These are phyloP conservation scores for Anguilla anguilla DNA, from an alignment of 2,797 vertebrate species.

Conservation along the genomic window DNA sequence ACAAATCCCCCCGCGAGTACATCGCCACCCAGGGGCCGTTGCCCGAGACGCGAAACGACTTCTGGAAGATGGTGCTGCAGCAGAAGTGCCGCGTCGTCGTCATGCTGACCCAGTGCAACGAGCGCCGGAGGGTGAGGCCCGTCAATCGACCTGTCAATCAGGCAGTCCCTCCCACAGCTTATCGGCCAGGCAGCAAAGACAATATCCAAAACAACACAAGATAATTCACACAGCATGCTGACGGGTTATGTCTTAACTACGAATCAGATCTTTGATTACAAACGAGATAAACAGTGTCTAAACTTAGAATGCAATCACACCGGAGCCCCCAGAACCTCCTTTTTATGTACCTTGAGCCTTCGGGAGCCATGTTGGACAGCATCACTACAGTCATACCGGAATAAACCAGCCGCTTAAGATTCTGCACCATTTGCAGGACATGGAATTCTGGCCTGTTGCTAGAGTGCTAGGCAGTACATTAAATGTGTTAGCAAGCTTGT, in stretches of 20 bases:
- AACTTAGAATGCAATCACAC: neutral
- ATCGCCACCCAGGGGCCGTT: constrained; percentile 95
- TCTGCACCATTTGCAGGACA: neutral
- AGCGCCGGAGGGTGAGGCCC: constrained; percentile 85
- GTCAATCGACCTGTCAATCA: neutral
- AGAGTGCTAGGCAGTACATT: too few relatives aligned
- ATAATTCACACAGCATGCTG: too few relatives aligned
- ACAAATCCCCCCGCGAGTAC: constrained; percentile 86
- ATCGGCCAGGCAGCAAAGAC: neutral
- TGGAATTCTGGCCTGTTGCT: too few relatives aligned
- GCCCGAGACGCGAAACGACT: constrained; percentile 93
- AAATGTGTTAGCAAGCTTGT: too few relatives aligned
- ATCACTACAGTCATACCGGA: too few relatives aligned
- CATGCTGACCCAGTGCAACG: constrained; percentile 96
- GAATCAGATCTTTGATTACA: too few relatives aligned
- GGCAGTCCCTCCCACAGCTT: neutral
- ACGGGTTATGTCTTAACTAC: too few relatives aligned
- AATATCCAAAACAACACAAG: neutral
- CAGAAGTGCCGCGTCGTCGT: constrained; percentile 88
- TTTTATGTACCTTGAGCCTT: neutral
- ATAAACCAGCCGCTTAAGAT: too few relatives aligned
- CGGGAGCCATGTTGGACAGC: too few relatives aligned
- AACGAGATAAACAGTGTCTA: neutral
- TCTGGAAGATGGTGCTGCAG: constrained; percentile 97
- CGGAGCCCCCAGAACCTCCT: neutral